A percentile compares a stretch with the other conserved stretches of the same genome.
Evolutionary conservation across 92 coral and sea anemone genomes (phyloP).

Genomic region (Bergia sp.): DNA sequence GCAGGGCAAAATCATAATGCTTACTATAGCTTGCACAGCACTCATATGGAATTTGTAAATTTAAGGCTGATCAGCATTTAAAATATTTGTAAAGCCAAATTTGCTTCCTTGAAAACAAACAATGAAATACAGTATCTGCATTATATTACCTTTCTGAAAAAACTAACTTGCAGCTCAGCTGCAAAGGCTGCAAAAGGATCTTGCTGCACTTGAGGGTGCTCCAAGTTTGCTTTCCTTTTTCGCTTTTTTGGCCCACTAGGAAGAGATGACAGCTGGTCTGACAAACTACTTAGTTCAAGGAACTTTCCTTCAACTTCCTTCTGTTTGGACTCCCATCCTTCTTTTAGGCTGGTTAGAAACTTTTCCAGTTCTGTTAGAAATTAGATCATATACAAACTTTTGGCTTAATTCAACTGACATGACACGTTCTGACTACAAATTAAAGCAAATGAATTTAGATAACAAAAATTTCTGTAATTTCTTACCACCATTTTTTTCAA

Average conservation of each 20-base stretch:
- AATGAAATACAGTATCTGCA: too few relatives aligned
- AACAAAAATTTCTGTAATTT: background rate
- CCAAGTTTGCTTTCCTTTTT: background rate
- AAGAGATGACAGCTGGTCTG: background rate
- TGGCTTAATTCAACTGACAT: too few relatives aligned
- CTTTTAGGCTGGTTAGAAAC: background rate
- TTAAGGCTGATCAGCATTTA: too few relatives aligned
- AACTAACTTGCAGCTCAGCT: slow-evolving; percentile 13
- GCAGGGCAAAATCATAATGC: too few relatives aligned
- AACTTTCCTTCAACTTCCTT: slow-evolving; percentile 34
- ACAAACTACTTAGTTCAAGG: background rate
- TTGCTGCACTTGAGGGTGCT: background rate
- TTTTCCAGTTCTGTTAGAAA: slow-evolving; percentile 29
- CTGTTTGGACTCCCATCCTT: slow-evolving; percentile 22
- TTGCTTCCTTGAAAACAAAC: too few relatives aligned
- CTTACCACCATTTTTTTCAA: background rate
- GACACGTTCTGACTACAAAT: too few relatives aligned
- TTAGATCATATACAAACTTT: too few relatives aligned
- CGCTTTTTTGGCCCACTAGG: background rate
- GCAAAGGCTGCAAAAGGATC: slow-evolving; percentile 15
- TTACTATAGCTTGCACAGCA: too few relatives aligned
- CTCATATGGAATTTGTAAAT: too few relatives aligned
- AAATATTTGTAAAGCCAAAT: too few relatives aligned
- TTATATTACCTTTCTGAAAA: background rate
- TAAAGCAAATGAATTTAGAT: too few relatives aligned